Conservation (phyloP, 2,888 invertebrate genomes). For the Eubasilissa splendida region DNA sequence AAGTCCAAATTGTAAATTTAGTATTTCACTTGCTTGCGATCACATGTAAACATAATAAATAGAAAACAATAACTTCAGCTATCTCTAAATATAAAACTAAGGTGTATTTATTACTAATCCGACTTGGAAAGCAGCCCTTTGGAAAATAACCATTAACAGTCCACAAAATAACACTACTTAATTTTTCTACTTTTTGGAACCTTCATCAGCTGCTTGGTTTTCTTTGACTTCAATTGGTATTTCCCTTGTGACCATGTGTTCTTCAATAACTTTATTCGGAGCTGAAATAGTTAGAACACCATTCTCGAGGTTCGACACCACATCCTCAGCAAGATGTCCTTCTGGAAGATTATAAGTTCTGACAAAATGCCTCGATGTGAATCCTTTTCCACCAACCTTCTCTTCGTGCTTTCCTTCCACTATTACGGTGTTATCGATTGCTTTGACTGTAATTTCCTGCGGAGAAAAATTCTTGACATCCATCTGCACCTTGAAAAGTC, state of each 20-base stretch:
- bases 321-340: slow-evolving; percentile 81
- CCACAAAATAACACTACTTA: no score
- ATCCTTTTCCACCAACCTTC: slow-evolving; percentile 82
- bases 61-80: no score
- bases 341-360: slow-evolving; percentile 83
- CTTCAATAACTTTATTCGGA: slow-evolving; percentile 66
- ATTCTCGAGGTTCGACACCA: slow-evolving; percentile 83
- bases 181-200: not conserved
- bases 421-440: slow-evolving; percentile 79
- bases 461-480: slow-evolving; percentile 86
- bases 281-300: slow-evolving; percentile 81
- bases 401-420: slow-evolving; percentile 87
- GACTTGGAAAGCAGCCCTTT: no score
- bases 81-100: no score
- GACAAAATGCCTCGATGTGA: slow-evolving; percentile 83
- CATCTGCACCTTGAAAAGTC: slow-evolving; percentile 76
- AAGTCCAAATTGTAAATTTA: no score
- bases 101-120: no score
- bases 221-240: slow-evolving; percentile 37
- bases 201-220: not conserved
- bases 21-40: no score
- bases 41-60: no score
- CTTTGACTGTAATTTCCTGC: slow-evolving; percentile 84
- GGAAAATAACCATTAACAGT: no score
- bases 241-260: slow-evolving; percentile 21